Evolutionary conservation across 2,113 vertebrate species (phyloP).

Genomic region (Engystomops pustulosus): DNA sequence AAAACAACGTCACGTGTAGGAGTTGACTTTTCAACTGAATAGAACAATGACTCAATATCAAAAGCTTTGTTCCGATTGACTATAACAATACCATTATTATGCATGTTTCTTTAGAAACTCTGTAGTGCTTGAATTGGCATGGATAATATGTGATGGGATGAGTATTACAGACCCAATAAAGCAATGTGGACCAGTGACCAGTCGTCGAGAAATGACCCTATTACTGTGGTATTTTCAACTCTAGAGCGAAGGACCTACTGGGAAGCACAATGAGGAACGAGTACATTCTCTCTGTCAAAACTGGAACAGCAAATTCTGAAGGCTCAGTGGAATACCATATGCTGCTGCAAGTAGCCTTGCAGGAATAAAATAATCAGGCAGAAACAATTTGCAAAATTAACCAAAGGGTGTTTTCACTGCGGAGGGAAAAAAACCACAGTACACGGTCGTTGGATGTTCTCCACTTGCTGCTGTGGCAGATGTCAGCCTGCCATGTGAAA

Average conservation of each 20-base stretch:
- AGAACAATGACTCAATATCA: slow-evolving; percentile 44
- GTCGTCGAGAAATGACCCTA: neutral
- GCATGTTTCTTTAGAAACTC: neutral
- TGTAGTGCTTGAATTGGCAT: neutral
- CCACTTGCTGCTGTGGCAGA: slow-evolving; percentile 49
- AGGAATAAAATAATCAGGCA: slow-evolving; percentile 55
- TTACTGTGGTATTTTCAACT: neutral
- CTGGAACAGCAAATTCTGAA: slow-evolving; percentile 44
- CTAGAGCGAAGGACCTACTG: slow-evolving; percentile 9
- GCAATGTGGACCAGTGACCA: neutral
- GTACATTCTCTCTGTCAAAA: slow-evolving; percentile 34
- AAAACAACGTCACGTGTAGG: slow-evolving; percentile 42
- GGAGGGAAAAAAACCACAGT: slow-evolving; percentile 23
- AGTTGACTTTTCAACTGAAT: slow-evolving; percentile 38
- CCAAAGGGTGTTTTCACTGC: slow-evolving; percentile 54
- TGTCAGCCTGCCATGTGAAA: slow-evolving; percentile 50
- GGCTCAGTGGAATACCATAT: slow-evolving; percentile 56
- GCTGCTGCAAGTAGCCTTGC: slow-evolving; percentile 52
- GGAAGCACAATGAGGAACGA: slow-evolving; percentile 16
- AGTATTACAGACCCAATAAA: neutral
- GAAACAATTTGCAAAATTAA: slow-evolving; percentile 52
- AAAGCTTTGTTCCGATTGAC: slow-evolving; percentile 25
- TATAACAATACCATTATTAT: slow-evolving; percentile 27
- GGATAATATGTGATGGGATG: neutral
- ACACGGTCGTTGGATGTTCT: slow-evolving; percentile 32